Conservation (phyloP, 2,888 invertebrate species). For the Pseudanteris insignis region DNA sequence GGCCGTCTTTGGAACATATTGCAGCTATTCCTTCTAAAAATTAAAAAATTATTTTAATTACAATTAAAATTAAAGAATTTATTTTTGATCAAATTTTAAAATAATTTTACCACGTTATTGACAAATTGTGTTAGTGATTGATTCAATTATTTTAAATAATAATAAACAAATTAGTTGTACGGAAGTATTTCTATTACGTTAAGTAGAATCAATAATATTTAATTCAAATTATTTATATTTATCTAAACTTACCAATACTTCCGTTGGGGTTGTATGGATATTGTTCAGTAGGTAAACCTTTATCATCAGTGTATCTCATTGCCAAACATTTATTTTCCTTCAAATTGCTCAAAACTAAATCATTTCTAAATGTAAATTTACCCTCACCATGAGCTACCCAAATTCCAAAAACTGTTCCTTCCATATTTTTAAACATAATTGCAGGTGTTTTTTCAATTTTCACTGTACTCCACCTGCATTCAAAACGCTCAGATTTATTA, state of each 20-base stretch:
- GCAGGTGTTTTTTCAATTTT: constrained; percentile 76
- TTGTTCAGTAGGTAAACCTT: constrained; percentile 75
- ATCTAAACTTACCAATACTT: constrained; percentile 75
- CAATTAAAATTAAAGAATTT: neutral
- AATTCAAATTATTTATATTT: too few relatives aligned
- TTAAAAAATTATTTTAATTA: neutral
- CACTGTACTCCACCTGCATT: constrained; percentile 79
- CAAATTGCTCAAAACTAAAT: constrained; percentile 68
- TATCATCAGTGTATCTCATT: constrained; percentile 85
- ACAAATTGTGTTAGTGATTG: too few relatives aligned
- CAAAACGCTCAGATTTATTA: constrained; percentile 89
- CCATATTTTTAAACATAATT: constrained; percentile 92
- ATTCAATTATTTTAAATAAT: too few relatives aligned
- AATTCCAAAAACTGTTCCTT: constrained; percentile 86
- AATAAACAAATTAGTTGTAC: too few relatives aligned
- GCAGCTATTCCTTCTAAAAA: constrained; percentile 83
- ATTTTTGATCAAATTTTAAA: too few relatives aligned
- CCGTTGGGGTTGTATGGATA: constrained; percentile 98
- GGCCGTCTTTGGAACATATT: constrained; percentile 87
- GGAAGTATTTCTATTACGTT: too few relatives aligned
- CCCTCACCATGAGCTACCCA: constrained; percentile 99
- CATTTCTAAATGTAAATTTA: constrained; percentile 72
- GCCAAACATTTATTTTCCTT: constrained; percentile 74
- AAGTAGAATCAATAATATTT: too few relatives aligned
- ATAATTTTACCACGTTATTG: too few relatives aligned